Percentiles rank a stretch among this genome's conserved stretches.
Evolutionary conservation across 2,888 invertebrate genomes (phyloP).

Genomic region (Cerceris ruficornis): DNA sequence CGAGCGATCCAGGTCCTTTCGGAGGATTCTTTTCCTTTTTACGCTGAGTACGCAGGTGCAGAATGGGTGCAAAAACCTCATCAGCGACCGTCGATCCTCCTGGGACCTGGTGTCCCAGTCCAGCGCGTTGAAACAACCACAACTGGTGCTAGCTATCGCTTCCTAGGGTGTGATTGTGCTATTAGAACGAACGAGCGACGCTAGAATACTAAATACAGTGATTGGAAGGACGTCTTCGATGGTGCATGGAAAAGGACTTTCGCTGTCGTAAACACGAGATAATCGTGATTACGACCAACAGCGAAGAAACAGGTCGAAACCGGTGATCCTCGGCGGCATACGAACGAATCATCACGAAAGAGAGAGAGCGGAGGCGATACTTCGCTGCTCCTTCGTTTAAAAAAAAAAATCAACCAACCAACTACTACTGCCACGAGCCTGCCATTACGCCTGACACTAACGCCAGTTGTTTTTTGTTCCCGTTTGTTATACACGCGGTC

Average conservation of each 20-base stretch:
- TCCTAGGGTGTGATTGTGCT: constrained; percentile 51
- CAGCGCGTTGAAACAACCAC: constrained; percentile 48
- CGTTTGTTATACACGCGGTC: constrained; percentile 83
- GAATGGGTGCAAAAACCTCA: constrained; percentile 39
- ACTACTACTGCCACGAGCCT: constrained; percentile 49
- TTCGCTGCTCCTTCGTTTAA: not conserved
- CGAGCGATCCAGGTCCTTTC: constrained; percentile 54
- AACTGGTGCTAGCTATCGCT: constrained; percentile 49
- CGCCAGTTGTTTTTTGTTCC: constrained; percentile 83
- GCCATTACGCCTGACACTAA: constrained; percentile 63
- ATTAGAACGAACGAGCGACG: constrained; percentile 30
- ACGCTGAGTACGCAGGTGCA: constrained; percentile 54
- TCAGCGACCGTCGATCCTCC: constrained; percentile 34
- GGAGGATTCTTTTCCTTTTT: constrained; percentile 37
- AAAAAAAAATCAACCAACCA: not conserved
- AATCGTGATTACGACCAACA: too few species aligned
- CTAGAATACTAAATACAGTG: constrained; percentile 2
- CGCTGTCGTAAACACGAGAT: not conserved
- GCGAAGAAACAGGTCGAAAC: too few species aligned
- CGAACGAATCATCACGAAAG: not conserved
- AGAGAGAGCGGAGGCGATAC: not conserved
- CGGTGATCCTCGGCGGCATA: too few species aligned
- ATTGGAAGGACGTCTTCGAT: not conserved
- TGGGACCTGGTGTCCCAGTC: constrained; percentile 19
- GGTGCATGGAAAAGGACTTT: not conserved